Evolutionary conservation across 2,113 vertebrate genomes (phyloP).

Genomic region (Platichthys stellatus): DNA sequence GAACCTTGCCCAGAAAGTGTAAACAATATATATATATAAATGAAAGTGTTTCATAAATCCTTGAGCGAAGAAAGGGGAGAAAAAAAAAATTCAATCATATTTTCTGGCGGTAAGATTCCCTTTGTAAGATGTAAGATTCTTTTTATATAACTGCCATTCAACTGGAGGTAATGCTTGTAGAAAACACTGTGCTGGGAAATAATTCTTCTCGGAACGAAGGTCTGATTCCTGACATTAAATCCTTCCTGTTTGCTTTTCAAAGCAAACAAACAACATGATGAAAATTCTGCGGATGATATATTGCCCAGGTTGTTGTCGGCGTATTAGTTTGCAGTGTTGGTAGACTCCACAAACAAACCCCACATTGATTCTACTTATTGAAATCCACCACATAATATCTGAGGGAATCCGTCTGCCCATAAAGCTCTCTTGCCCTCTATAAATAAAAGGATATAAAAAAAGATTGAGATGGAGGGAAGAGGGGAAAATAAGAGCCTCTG

Average conservation of each 20-base stretch:
- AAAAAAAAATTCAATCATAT: constrained; percentile 29
- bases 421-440: constrained; percentile 35
- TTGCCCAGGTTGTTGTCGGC: constrained; percentile 42
- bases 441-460: constrained; percentile 40
- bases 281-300: constrained; percentile 64
- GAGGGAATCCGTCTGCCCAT: constrained; percentile 44
- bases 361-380: constrained; percentile 67
- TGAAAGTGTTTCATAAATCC: constrained; percentile 39
- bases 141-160: constrained; percentile 13
- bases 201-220: constrained; percentile 26
- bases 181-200: constrained; percentile 1
- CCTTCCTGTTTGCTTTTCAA: constrained; percentile 30
- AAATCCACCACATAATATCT: constrained; percentile 62
- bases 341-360: constrained; percentile 59
- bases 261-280: constrained; percentile 68
- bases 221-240: constrained; percentile 40
- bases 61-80: neutral
- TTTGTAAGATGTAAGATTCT: neutral
- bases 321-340: constrained; percentile 38
- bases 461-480: neutral
- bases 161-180: constrained; percentile 18
- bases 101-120: neutral
- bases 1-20: constrained; percentile 21
- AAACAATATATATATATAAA: constrained; percentile 23
- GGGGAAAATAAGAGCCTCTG: constrained; percentile 7